Evolutionary conservation across 2,797 vertebrate genomes (phyloP).

Genomic region (Phalloptychus januarius): DNA sequence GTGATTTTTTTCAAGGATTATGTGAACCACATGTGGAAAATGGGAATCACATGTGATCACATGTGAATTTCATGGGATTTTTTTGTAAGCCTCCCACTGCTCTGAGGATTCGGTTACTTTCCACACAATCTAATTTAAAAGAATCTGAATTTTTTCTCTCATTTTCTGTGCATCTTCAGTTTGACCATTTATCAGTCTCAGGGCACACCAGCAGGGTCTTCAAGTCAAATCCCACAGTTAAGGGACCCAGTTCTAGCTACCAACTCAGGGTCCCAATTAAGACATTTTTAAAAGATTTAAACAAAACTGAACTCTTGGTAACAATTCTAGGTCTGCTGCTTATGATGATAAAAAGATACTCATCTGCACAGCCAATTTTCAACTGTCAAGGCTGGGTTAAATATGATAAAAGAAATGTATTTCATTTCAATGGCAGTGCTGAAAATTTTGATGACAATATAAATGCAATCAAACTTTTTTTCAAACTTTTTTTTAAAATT

Average conservation of each 20-base stretch:
- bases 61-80: too few species aligned
- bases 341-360: background rate
- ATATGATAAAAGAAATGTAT: background rate
- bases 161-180: background rate
- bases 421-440: background rate
- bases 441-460: background rate
- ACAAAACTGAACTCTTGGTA: background rate
- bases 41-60: too few species aligned
- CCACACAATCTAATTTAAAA: background rate
- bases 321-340: background rate
- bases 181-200: background rate
- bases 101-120: background rate
- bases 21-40: too few species aligned
- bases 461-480: background rate
- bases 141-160: background rate
- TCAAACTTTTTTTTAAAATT: background rate
- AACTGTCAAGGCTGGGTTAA: background rate
- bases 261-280: background rate
- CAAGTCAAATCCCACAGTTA: background rate
- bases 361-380: background rate
- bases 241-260: background rate
- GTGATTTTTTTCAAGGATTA: too few species aligned
- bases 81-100: background rate
- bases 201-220: background rate
- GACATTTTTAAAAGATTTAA: background rate